A percentile compares a stretch with the other conserved stretches of the same genome.
Evolutionary conservation across 2,113 vertebrate species (phyloP).

Genomic region (Canis aureus): DNA sequence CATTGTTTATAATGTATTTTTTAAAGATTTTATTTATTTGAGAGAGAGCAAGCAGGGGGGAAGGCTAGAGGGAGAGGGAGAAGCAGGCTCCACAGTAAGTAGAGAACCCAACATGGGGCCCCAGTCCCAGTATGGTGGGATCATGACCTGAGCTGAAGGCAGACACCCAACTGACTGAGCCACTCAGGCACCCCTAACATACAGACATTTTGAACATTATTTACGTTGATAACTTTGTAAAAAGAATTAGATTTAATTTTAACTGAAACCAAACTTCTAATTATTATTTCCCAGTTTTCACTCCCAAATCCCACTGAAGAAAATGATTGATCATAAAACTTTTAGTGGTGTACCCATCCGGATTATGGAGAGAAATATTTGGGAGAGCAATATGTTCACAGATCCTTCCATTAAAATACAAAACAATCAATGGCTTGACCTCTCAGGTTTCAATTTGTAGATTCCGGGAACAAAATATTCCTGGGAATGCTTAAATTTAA

Average conservation of each 20-base stretch:
- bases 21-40: too few relatives aligned
- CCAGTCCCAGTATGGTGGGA: too few relatives aligned
- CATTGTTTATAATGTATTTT: too few relatives aligned
- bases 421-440: background rate
- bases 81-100: too few relatives aligned
- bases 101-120: too few relatives aligned
- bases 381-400: background rate
- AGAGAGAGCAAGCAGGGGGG: too few relatives aligned
- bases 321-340: background rate
- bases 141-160: too few relatives aligned
- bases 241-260: background rate
- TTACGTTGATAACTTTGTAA: conserved; percentile 32
- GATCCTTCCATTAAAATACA: background rate
- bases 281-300: conserved; percentile 18
- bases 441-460: conserved; percentile 31
- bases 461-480: conserved; percentile 32
- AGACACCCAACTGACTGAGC: too few relatives aligned
- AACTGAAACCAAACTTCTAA: background rate
- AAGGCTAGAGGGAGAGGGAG: too few relatives aligned
- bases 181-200: too few relatives aligned
- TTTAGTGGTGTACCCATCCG: background rate
- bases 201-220: background rate
- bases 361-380: background rate
- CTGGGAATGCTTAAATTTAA: background rate
- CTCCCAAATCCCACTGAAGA: background rate